phyloP scores from a whole-genome alignment of 1,140 invertebrate genomes.

The Habropoda laboriosa region DNA sequence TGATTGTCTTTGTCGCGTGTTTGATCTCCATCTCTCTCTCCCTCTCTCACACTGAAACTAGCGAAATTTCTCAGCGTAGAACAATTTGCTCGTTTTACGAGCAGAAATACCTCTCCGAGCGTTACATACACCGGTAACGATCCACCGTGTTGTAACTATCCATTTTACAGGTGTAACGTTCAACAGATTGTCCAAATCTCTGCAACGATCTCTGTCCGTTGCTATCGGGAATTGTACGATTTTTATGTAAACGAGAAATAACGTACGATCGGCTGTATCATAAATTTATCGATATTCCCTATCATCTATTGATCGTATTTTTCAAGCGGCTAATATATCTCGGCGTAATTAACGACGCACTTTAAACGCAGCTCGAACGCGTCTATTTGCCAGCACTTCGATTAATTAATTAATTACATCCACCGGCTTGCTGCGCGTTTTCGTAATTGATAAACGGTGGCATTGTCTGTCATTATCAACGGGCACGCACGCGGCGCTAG shows the following conservation, averaged over 20 bases:
- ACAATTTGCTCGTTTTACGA: constrained; percentile 41
- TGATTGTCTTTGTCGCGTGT: constrained; percentile 4
- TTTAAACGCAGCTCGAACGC: neutral
- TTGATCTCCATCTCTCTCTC: constrained; percentile 16
- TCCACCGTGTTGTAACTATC: neutral
- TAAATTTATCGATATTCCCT: too few species aligned
- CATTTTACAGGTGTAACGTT: neutral
- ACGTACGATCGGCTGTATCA: too few species aligned
- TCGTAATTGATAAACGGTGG: neutral
- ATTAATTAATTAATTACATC: constrained; percentile 1
- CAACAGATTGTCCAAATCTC: neutral
- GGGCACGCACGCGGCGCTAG: neutral
- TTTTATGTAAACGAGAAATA: too few species aligned
- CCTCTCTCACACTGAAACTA: constrained; percentile 16
- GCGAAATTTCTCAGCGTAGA: constrained; percentile 45
- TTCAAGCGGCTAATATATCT: neutral
- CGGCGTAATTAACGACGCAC: neutral
- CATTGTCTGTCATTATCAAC: too few species aligned
- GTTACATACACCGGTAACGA: neutral
- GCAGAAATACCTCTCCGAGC: constrained; percentile 5
- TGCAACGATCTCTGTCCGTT: too few species aligned
- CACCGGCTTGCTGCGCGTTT: neutral
- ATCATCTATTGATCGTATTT: too few species aligned
- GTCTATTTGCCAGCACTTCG: neutral
- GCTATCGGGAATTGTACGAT: too few species aligned